phyloP scores from a whole-genome alignment of 2,888 invertebrate species.

The Scaptomyza cyrtandrae region DNA sequence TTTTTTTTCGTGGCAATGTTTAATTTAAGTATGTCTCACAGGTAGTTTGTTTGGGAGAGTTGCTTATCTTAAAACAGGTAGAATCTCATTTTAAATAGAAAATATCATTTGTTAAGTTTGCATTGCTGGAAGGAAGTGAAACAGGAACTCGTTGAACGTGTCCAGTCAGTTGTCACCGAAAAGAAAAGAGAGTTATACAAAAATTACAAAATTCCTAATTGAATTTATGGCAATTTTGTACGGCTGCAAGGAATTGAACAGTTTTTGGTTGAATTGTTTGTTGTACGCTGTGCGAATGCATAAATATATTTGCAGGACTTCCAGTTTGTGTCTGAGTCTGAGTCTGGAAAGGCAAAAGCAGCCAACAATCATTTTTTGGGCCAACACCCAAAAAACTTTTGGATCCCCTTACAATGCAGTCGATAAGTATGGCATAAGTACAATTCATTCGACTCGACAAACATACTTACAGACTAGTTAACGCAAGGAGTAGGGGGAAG shows the following conservation, averaged over 20 bases:
- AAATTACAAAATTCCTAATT: conserved; percentile 60
- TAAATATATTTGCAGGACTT: conserved; percentile 63
- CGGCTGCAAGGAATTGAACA: conserved; percentile 40
- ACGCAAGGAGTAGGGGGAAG: too few relatives aligned
- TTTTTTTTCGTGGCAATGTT: conserved; percentile 51
- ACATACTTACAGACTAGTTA: conserved; percentile 40
- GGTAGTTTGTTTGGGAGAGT: conserved; percentile 48
- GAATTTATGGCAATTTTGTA: conserved; percentile 65
- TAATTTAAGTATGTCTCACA: conserved; percentile 72
- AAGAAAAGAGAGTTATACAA: conserved; percentile 17
- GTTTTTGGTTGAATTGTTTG: conserved; percentile 41
- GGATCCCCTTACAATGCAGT: conserved; percentile 71
- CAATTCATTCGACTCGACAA: conserved; percentile 64
- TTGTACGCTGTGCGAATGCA: conserved; percentile 40
- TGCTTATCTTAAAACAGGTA: conserved; percentile 69
- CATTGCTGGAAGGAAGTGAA: conserved; percentile 45
- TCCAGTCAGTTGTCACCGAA: conserved; percentile 27
- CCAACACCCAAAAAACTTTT: conserved; percentile 67
- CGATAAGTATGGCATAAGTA: conserved; percentile 78
- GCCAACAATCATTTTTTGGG: conserved; percentile 40
- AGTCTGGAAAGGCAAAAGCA: conserved; percentile 1
- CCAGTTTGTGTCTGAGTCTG: not conserved
- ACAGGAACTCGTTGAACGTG: conserved; percentile 33
- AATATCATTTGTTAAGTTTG: too few relatives aligned
- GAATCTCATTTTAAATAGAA: conserved; percentile 44